Evolutionary conservation across 2,797 vertebrate species (phyloP).

Genomic region (Schizopygopsis malacanthus): DNA sequence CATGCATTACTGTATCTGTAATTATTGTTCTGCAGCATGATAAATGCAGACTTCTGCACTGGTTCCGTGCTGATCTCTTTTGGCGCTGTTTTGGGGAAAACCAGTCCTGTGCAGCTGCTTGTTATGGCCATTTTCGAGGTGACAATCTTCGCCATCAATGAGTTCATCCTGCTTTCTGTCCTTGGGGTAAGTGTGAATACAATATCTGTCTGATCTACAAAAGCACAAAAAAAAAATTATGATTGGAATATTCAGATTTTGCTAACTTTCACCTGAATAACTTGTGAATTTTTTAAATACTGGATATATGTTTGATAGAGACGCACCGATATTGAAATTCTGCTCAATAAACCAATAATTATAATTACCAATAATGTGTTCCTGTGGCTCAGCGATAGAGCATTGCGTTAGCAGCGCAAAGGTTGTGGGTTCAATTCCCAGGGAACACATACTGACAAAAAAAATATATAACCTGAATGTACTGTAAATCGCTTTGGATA

Average conservation of each 20-base stretch:
- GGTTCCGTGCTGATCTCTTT: slow-evolving; percentile 87
- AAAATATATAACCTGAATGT: too few relatives aligned
- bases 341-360: neutral
- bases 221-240: neutral
- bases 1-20: neutral
- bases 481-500: too few relatives aligned
- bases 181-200: slow-evolving; percentile 79
- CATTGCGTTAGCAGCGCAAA: too few relatives aligned
- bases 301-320: too few relatives aligned
- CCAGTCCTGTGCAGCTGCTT: slow-evolving; percentile 86
- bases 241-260: neutral
- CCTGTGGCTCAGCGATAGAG: too few relatives aligned
- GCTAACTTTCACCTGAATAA: neutral
- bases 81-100: slow-evolving; percentile 88
- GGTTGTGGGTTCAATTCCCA: too few relatives aligned
- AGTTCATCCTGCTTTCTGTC: slow-evolving; percentile 81
- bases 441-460: too few relatives aligned
- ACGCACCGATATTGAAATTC: neutral
- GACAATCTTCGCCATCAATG: slow-evolving; percentile 83
- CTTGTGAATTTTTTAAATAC: neutral
- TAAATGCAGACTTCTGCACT: slow-evolving; percentile 90
- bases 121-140: slow-evolving; percentile 89
- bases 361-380: too few relatives aligned
- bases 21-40: slow-evolving; percentile 78
- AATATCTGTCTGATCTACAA: neutral